These are phyloP conservation scores for Autographa pulchrina DNA, from an alignment of 2,888 invertebrate genomes.

Conservation along the genomic window DNA sequence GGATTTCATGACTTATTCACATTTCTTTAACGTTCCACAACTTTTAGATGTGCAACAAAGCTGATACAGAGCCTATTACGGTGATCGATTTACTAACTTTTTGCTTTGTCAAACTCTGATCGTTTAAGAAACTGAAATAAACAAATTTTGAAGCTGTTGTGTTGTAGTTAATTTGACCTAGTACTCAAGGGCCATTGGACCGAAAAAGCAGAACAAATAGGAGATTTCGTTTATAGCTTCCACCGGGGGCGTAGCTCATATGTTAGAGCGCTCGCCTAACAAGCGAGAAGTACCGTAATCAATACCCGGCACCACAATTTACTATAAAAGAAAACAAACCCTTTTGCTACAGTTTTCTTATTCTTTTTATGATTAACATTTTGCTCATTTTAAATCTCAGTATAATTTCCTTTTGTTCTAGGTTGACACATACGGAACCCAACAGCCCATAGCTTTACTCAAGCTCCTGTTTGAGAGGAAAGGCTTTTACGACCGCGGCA, in stretches of 20 bases:
- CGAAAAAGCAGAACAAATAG: background rate
- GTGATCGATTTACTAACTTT: no score
- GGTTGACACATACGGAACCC: conserved; percentile 96
- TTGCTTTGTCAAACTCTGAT: no score
- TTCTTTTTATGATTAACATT: no score
- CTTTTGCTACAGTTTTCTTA: background rate
- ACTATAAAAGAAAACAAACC: background rate
- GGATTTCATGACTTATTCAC: no score
- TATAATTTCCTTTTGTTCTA: conserved; percentile 44
- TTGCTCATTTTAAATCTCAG: no score
- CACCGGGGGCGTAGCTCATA: conserved; percentile 88
- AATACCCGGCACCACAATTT: conserved; percentile 80
- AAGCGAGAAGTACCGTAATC: conserved; percentile 90
- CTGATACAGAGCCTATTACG: no score
- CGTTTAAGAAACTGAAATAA: no score
- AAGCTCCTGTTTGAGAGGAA: conserved; percentile 96
- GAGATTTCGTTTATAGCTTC: background rate
- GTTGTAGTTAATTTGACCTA: no score
- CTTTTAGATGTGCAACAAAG: no score
- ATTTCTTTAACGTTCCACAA: no score
- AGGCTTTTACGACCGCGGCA: conserved; percentile 96
- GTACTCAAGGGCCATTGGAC: no score
- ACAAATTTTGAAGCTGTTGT: no score
- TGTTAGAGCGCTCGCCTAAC: conserved; percentile 90
- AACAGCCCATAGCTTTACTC: conserved; percentile 97